A percentile compares a stretch with the other conserved stretches of the same genome.
phyloP scores from a whole-genome alignment of 2,888 invertebrate genomes.

The Atethmia centrago region DNA sequence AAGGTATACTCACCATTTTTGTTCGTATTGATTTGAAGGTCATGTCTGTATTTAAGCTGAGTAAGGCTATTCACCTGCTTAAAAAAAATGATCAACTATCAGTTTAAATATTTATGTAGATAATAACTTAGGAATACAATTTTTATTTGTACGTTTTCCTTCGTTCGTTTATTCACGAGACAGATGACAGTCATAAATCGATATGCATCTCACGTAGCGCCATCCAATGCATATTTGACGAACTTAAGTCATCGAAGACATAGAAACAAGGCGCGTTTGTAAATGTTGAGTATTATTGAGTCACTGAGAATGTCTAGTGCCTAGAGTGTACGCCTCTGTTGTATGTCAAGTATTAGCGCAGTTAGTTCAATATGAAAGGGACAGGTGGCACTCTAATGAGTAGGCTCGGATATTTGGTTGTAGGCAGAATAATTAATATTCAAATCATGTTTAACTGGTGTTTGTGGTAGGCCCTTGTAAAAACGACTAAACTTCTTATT shows the following conservation, averaged over 20 bases:
- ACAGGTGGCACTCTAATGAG: conserved; percentile 37
- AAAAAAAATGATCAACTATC: neutral
- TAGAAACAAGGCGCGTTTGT: conserved; percentile 4
- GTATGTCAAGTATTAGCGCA: neutral
- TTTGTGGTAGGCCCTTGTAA: neutral
- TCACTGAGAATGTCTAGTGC: neutral
- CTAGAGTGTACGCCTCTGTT: neutral
- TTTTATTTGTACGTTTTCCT: conserved; percentile 1
- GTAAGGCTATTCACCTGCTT: neutral
- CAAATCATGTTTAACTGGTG: conserved; percentile 6
- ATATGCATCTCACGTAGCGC: conserved; percentile 45
- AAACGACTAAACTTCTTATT: conserved; percentile 1
- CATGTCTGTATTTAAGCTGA: neutral
- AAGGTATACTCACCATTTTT: conserved; percentile 22
- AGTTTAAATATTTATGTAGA: neutral
- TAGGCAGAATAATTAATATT: conserved; percentile 13
- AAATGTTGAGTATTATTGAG: neutral
- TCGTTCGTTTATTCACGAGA: conserved; percentile 35
- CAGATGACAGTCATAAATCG: conserved; percentile 33
- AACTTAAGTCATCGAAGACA: conserved; percentile 14
- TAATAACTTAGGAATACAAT: conserved; percentile 4
- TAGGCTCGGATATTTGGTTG: neutral
- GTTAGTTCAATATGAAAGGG: conserved; percentile 35
- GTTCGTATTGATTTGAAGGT: neutral
- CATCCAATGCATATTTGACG: conserved; percentile 37